Base-by-base conservation (phyloP, 2,888 invertebrate genomes). In the Acleris emargana region DNA sequence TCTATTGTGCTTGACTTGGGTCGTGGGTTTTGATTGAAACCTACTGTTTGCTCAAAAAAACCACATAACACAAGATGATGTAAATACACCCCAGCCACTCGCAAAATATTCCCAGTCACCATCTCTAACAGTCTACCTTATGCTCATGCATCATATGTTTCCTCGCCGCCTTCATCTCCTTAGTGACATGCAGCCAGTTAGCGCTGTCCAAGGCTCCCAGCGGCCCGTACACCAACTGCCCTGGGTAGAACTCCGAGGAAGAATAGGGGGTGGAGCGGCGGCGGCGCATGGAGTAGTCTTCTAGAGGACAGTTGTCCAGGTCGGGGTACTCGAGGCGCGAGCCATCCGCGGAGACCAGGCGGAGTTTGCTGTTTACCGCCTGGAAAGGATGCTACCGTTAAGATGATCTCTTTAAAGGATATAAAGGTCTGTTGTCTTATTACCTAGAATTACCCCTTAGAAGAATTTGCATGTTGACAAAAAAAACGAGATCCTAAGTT, bases 111-210 rank as follows among this genome's bases (percentile, higher is more conserved):
- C 28, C 28, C 28, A 28, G 1, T 28, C 2, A 7, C 9, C 9
- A 9, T 32, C 11, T 51, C 58, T 59, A n/a, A 25, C 6, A 32
- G 9, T 2, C 9, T 32, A 93, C 94, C 88, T 93, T 94, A 71
- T 93, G 91, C 72, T 93, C 92, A 69, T 93, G 88, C 83, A 92
- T 92, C 75, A 94, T 94, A 59, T 94, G 93, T 78, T 94, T 94
- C 72, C 93, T 89, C 43, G 93, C 93, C 16, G 90, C 88, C 78
- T 95, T 96, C 93, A 97, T 94, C 69, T 95, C 94, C 82, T 96
- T 96, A 7, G 96, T 95, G 71, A 96, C 94, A 66, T 95, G 94
- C 22, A 97, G 90, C 96, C 98, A 97, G 78, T 95, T 95, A 1
- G 97, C 96, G 69, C 94, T 95, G 75, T 97, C 96, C 64, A 97